phyloP scores from a whole-genome alignment of 1,140 invertebrate genomes.

The Lordiphosa stackelbergi region DNA sequence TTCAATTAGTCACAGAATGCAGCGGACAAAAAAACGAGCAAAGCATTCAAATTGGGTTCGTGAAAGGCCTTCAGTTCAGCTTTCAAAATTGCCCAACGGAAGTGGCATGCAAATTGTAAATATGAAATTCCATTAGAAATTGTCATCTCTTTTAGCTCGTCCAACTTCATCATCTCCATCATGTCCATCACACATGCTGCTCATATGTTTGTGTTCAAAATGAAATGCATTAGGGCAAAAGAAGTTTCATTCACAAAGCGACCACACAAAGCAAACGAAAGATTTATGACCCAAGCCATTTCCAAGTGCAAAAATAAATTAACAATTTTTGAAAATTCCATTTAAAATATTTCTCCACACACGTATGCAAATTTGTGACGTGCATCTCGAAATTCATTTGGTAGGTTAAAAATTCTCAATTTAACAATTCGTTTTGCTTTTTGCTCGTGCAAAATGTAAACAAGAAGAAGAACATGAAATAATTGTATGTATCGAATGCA shows the following conservation, averaged over 20 bases:
- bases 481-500: conserved; percentile 53
- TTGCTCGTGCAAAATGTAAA: conserved; percentile 4
- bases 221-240: neutral
- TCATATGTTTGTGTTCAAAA: conserved; percentile 44
- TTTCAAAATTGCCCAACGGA: conserved; percentile 44
- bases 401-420: conserved; percentile 33
- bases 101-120: conserved; percentile 40
- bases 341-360: conserved; percentile 39
- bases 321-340: conserved; percentile 30
- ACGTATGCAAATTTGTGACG: conserved; percentile 35
- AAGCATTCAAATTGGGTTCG: conserved; percentile 38
- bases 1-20: conserved; percentile 72
- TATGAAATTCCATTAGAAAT: conserved; percentile 49
- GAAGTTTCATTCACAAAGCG: conserved; percentile 64
- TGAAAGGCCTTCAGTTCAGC: conserved; percentile 33
- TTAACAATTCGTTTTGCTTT: conserved; percentile 30
- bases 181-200: conserved; percentile 36
- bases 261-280: conserved; percentile 39
- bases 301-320: conserved; percentile 9
- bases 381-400: conserved; percentile 1
- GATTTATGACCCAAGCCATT: conserved; percentile 20
- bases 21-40: conserved; percentile 35
- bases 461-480: conserved; percentile 12
- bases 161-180: conserved; percentile 4
- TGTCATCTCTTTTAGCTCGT: neutral